Evolutionary conservation across 2,888 invertebrate species (phyloP).

Genomic region (Tubulanus polymorphus): DNA sequence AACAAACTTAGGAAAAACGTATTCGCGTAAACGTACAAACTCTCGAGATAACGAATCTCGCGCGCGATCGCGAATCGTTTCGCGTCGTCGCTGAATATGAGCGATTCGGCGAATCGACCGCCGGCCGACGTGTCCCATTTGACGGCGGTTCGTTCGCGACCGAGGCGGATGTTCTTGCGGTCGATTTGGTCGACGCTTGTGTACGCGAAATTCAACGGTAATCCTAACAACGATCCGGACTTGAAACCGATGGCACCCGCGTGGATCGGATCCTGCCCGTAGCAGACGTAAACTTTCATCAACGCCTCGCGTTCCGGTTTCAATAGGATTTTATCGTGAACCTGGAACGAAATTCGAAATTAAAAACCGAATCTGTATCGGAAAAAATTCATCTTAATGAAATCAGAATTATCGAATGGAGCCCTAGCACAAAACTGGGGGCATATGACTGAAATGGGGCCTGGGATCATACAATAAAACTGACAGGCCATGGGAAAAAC

Average conservation of each 20-base stretch:
- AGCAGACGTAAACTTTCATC: constrained; percentile 63
- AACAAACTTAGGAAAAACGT: constrained; percentile 57
- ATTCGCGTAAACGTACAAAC: constrained; percentile 61
- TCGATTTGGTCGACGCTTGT: constrained; percentile 59
- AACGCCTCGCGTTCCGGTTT: constrained; percentile 11
- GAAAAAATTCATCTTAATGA: no score
- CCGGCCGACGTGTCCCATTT: constrained; percentile 66
- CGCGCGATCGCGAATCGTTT: constrained; percentile 76
- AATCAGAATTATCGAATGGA: no score
- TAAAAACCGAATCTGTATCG: no score
- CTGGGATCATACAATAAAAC: no score
- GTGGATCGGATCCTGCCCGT: constrained; percentile 70
- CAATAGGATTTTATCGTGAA: constrained; percentile 15
- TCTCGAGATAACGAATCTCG: constrained; percentile 65
- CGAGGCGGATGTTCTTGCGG: constrained; percentile 56
- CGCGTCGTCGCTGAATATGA: constrained; percentile 73
- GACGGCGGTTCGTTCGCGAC: constrained; percentile 59
- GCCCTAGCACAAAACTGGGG: no score
- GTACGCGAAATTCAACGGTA: constrained; percentile 70
- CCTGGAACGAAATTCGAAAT: no score
- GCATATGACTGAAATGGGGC: no score
- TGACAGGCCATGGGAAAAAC: no score
- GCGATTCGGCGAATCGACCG: constrained; percentile 62
- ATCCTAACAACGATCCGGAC: constrained; percentile 67
- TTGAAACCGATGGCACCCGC: constrained; percentile 60